Evolutionary conservation across 2,113 vertebrate genomes (phyloP), one percentile per base, ranked within the genome.

Genomic region (Calidris pugnax): DNA sequence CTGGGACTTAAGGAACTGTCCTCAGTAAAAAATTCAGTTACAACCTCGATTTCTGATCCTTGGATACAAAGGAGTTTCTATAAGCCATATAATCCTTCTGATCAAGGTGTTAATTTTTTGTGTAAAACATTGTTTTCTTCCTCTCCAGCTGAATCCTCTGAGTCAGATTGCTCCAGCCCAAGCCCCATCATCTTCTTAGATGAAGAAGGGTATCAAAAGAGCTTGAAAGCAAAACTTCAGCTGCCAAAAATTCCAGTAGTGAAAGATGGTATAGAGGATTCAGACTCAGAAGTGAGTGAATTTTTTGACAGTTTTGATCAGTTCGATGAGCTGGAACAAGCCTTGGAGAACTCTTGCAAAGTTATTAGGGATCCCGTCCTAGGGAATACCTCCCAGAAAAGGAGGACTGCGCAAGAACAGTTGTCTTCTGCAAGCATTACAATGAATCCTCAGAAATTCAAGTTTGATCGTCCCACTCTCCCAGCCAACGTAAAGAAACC

Each of bases 241-340:
- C 98, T 99, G 93, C 99, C 99, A 77, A 99, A 99, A 98, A 98
- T 99, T 67, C 99, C 99, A 26, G 98, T 99, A 48, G 98, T 98
- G 82, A 99, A 98, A 97, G 99, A 99, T 85, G 98, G 98, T 55
- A 98, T 99, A 75, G 99, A 99, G 93, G 99, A 99, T 97, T 99
- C 99, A 30, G 99, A 99, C 94, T 99, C 99, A 23, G 99, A 99
- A 98, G 98, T 99, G 32, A 99, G 99, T 97, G 99, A 99, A 94
- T 99, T 99, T 98, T 99, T 99, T 97, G 99, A 99, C 97, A 99
- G 99, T 94, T 99, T 99, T 96, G 99, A 99, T 98, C 99, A 98
- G 84, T 99, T 99, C 77, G 99, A 99, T 97, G 99, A 99, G 59
- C 95, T 99, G 72, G 99, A 99, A n/a, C 98, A 98, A 93, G 97